A percentile compares a stretch with the other conserved stretches of the same genome.
Conservation (phyloP, 30 jellyfish, hydroid and myxozoan genomes). For the Hydractinia symbiolongicarpus region DNA sequence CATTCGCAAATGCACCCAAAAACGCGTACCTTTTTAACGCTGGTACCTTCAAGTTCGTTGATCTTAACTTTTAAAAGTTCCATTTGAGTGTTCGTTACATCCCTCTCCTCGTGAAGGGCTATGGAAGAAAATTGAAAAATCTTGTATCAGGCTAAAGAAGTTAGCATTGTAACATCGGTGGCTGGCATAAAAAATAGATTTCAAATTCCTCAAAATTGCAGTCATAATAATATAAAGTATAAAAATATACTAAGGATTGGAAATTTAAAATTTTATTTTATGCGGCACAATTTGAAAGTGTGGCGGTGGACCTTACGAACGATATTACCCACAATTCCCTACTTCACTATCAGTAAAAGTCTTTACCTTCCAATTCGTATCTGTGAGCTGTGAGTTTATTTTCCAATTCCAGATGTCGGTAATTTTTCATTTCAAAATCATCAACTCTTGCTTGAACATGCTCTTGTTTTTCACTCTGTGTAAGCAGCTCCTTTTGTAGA, state of each 20-base stretch:
- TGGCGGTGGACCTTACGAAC: too few species aligned
- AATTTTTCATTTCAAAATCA: slow-evolving; percentile 29
- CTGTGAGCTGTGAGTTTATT: slow-evolving; percentile 25
- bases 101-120: slow-evolving; percentile 14
- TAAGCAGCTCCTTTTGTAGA: slow-evolving; percentile 28
- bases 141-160: too few species aligned
- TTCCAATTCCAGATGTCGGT: slow-evolving; percentile 6
- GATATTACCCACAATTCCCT: too few species aligned
- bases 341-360: not conserved
- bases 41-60: slow-evolving; percentile 15
- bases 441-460: slow-evolving; percentile 39
- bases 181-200: too few species aligned
- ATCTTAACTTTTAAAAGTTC: not conserved
- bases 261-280: too few species aligned
- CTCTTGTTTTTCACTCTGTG: slow-evolving; percentile 55
- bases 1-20: not conserved
- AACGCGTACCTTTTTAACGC: slow-evolving; percentile 17
- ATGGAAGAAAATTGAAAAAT: not conserved
- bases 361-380: slow-evolving; percentile 20
- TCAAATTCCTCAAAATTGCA: too few species aligned
- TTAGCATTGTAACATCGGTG: too few species aligned
- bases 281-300: too few species aligned
- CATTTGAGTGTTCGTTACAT: not conserved
- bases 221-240: too few species aligned
- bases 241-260: too few species aligned